Evolutionary conservation across 2,113 vertebrate genomes (phyloP).

Genomic region (Chionodraco myersi): DNA sequence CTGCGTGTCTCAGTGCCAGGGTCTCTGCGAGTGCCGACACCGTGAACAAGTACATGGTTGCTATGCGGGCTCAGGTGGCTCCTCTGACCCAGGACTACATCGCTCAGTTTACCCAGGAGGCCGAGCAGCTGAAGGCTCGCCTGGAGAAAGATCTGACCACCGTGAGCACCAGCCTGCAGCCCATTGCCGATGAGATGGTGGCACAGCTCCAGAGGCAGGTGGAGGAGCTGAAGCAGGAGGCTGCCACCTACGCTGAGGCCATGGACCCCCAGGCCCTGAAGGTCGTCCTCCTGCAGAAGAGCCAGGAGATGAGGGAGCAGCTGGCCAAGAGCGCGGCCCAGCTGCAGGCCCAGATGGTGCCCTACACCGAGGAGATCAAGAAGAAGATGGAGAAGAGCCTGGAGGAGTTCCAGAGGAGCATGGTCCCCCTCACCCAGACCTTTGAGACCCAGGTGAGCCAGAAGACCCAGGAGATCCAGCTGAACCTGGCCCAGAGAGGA

Average conservation of each 20-base stretch:
- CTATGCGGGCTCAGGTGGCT: conserved; percentile 51
- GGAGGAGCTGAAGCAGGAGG: conserved; percentile 81
- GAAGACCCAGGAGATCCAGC: conserved; percentile 66
- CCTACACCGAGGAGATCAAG: conserved; percentile 59
- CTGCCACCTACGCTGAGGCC: conserved; percentile 57
- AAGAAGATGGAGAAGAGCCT: conserved; percentile 67
- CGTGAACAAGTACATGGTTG: conserved; percentile 37
- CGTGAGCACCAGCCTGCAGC: conserved; percentile 34
- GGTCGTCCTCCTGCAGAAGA: conserved; percentile 49
- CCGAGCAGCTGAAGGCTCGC: conserved; percentile 60
- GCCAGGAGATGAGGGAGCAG: conserved; percentile 58
- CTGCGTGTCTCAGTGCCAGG: conserved; percentile 23
- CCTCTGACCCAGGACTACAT: conserved; percentile 52
- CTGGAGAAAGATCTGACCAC: conserved; percentile 62
- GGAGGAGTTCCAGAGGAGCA: conserved; percentile 70
- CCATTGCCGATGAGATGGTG: conserved; percentile 75
- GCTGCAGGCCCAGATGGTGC: conserved; percentile 68
- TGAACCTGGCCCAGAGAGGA: conserved; percentile 61
- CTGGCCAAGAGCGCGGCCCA: conserved; percentile 46
- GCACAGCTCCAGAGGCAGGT: conserved; percentile 80
- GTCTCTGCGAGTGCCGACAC: conserved; percentile 54
- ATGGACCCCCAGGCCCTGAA: conserved; percentile 61
- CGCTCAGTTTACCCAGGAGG: conserved; percentile 59
- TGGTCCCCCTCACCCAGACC: conserved; percentile 70
- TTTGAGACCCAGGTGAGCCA: conserved; percentile 65